These are phyloP conservation scores for Mohoua ochrocephala DNA, from an alignment of 2,113 vertebrate species.

Conservation along the genomic window DNA sequence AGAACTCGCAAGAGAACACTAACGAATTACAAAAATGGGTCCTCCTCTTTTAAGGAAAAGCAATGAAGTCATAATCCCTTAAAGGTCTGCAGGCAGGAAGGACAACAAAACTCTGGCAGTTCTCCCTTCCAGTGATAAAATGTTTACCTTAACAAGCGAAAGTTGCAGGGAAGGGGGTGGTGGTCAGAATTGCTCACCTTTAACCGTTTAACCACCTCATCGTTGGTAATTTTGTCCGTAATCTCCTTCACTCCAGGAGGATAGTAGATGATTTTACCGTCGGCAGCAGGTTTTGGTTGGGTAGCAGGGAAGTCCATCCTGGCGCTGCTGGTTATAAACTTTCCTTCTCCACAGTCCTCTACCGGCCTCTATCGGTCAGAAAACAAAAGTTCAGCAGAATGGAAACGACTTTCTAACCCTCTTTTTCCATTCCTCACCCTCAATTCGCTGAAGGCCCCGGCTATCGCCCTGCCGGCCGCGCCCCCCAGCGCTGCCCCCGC, in stretches of 20 bases:
- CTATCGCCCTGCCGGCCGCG: neutral
- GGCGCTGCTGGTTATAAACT: constrained; percentile 71
- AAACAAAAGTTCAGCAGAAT: constrained; percentile 95
- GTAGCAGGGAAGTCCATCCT: constrained; percentile 93
- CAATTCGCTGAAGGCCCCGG: constrained; percentile 54
- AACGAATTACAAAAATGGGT: fast-evolving
- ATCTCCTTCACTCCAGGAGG: constrained; percentile 98
- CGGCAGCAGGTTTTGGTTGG: constrained; percentile 85
- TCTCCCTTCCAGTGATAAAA: neutral
- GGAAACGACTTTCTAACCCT: constrained; percentile 76
- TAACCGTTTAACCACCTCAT: constrained; percentile 96
- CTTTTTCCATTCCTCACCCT: constrained; percentile 74
- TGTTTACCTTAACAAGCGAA: neutral
- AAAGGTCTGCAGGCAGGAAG: neutral
- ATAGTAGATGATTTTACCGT: constrained; percentile 92
- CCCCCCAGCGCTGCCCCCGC: neutral
- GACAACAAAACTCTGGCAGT: neutral
- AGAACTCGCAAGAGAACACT: neutral
- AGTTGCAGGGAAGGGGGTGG: neutral
- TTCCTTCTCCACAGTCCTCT: constrained; percentile 88
- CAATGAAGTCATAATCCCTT: neutral
- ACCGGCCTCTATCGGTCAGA: constrained; percentile 99
- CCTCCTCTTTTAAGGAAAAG: neutral
- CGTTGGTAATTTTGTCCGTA: constrained; percentile 97
- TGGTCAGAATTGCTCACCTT: constrained; percentile 79